Percentiles rank a stretch among this genome's conserved stretches.
These are phyloP conservation scores for Philopotamus ludificatus DNA, from an alignment of 1,140 invertebrate species.

Conservation along the genomic window DNA sequence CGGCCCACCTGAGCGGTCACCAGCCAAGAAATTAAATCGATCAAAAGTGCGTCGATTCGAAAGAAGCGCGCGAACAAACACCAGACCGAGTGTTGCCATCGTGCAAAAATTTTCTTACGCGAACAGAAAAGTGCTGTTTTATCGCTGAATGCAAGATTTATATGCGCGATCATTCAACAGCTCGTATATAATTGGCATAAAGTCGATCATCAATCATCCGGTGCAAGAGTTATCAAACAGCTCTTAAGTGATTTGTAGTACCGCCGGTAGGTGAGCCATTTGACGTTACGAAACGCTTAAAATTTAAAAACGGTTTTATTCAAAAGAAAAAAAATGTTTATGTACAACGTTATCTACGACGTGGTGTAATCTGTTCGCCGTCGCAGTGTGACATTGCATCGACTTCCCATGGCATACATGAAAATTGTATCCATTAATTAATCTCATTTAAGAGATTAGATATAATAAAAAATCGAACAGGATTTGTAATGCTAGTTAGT, in stretches of 20 bases:
- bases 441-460: no score
- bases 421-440: no score
- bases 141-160: constrained; percentile 1
- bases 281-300: background rate
- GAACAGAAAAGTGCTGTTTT: background rate
- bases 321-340: no score
- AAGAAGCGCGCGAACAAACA: background rate
- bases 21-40: background rate
- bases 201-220: constrained; percentile 6
- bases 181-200: constrained; percentile 10
- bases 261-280: background rate
- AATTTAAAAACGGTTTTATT: no score
- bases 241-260: constrained; percentile 7
- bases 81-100: background rate
- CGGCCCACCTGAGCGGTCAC: background rate
- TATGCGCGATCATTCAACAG: constrained; percentile 7
- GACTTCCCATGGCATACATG: no score
- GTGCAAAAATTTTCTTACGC: background rate
- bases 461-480: no score
- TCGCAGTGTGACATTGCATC: no score
- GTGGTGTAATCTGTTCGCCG: no score
- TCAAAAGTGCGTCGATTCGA: background rate
- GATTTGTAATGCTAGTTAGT: no score
- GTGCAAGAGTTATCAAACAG: background rate
- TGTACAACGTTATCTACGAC: no score